Evolutionary conservation across 2,888 invertebrate genomes (phyloP).

Genomic region (Drosophila rubida): DNA sequence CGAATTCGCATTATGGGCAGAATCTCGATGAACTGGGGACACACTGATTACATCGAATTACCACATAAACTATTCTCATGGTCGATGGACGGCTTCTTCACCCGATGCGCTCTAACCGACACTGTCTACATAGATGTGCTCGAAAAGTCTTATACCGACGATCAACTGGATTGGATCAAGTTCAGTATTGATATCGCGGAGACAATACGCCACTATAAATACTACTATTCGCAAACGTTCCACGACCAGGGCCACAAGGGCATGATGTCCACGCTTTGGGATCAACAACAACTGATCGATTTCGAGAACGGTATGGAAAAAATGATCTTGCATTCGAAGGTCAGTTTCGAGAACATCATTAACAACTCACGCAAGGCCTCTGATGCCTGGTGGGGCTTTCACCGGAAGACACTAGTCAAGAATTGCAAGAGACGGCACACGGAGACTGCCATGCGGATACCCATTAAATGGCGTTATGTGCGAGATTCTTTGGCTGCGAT

Average conservation of each 20-base stretch:
- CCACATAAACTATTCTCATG: conserved; percentile 45
- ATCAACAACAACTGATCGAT: conserved; percentile 32
- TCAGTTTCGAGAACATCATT: not conserved
- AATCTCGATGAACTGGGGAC: not conserved
- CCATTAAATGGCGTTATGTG: conserved; percentile 49
- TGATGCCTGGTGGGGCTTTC: not conserved
- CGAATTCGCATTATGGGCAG: conserved; percentile 19
- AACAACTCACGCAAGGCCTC: not conserved
- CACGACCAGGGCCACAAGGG: not conserved
- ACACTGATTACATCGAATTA: conserved; percentile 7
- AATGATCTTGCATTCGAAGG: not conserved
- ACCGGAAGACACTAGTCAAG: not conserved
- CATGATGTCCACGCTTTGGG: conserved; percentile 18
- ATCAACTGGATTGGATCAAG: conserved; percentile 32
- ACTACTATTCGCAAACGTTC: conserved; percentile 23
- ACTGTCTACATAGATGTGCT: conserved; percentile 42
- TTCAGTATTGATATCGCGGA: conserved; percentile 42
- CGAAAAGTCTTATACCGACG: not conserved
- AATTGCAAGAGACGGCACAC: not conserved
- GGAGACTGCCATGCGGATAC: conserved; percentile 4
- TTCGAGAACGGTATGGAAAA: conserved; percentile 26
- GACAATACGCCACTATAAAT: conserved; percentile 26
- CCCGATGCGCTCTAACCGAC: conserved; percentile 25
- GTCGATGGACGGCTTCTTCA: conserved; percentile 35
- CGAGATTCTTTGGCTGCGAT: conserved; percentile 18